Evolutionary conservation across 35 echinoderm and acorn worm species (phyloP).

Genomic region (Apostichopus japonicus): DNA sequence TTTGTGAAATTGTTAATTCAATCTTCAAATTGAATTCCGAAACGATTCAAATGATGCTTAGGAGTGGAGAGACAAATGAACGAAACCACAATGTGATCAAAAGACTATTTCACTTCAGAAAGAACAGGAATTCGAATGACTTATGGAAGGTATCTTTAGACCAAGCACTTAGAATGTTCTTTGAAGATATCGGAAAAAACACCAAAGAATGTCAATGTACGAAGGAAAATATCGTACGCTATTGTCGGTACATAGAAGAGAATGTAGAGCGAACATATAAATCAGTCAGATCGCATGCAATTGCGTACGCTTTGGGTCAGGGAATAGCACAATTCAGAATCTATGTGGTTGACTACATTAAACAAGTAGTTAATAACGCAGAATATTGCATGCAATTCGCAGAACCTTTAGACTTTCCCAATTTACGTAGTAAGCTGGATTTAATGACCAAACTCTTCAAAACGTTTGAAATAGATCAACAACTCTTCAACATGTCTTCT

Average conservation of each 20-base stretch:
- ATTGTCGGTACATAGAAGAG: background rate
- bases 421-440: background rate
- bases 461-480: too few species aligned
- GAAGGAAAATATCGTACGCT: background rate
- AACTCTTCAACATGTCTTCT: too few species aligned
- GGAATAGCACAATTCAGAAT: background rate
- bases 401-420: background rate
- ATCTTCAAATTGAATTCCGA: too few species aligned
- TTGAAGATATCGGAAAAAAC: background rate
- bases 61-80: background rate
- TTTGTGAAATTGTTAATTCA: background rate
- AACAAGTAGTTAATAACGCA: background rate
- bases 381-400: background rate
- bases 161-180: background rate
- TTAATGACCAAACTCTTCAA: background rate
- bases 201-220: background rate
- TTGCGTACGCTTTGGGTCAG: background rate
- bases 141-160: background rate
- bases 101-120: background rate
- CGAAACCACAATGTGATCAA: background rate
- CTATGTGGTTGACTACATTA: background rate
- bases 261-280: background rate
- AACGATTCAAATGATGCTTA: background rate
- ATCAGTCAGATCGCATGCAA: background rate
- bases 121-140: background rate